Conservation (phyloP, 1,140 invertebrate species). For the Chironomus tepperi region DNA sequence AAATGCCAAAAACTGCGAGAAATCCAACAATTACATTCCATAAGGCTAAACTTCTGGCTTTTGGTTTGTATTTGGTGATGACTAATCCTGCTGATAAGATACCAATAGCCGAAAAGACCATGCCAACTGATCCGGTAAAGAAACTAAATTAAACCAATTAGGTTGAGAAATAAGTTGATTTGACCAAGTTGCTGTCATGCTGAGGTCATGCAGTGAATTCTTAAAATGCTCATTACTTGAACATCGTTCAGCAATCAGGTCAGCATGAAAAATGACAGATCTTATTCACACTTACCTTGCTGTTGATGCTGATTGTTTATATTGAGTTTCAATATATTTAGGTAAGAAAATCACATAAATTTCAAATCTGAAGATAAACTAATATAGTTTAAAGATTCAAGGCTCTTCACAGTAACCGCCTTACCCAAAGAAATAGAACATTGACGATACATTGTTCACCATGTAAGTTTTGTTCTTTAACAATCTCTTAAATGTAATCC, state of each 20-base stretch:
- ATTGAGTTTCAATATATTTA: slow-evolving; percentile 68
- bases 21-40: slow-evolving; percentile 65
- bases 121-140: no score
- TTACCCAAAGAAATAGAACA: slow-evolving; percentile 55
- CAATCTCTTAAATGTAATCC: slow-evolving; percentile 51
- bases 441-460: slow-evolving; percentile 56
- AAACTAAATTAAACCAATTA: slow-evolving; percentile 39
- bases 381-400: no score
- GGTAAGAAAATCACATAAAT: slow-evolving; percentile 65
- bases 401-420: no score
- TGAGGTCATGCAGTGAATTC: no score
- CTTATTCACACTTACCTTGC: slow-evolving; percentile 45
- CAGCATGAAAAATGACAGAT: no score
- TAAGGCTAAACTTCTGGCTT: slow-evolving; percentile 54
- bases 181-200: no score
- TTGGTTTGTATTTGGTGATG: slow-evolving; percentile 59
- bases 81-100: slow-evolving; percentile 57
- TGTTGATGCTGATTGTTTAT: slow-evolving; percentile 58
- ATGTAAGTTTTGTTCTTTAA: slow-evolving; percentile 57
- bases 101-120: slow-evolving; percentile 49
- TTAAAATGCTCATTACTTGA: no score
- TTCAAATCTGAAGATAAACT: no score
- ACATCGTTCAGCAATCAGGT: no score
- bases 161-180: no score
- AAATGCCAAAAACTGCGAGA: slow-evolving; percentile 52